phyloP scores from a whole-genome alignment of 2,797 vertebrate species.

The Peromyscus eremicus region DNA sequence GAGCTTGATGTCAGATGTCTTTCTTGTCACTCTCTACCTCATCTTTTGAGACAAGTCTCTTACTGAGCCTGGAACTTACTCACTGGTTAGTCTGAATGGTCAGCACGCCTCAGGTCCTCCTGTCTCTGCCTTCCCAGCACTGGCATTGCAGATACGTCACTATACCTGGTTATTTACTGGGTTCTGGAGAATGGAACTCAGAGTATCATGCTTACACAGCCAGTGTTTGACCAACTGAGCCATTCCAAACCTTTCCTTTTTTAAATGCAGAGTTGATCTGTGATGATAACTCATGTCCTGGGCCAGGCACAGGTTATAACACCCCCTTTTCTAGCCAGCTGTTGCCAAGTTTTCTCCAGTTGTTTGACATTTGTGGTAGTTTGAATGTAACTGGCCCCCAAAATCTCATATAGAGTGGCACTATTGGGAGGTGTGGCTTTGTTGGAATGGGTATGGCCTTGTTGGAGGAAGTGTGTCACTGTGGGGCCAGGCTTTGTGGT shows the following conservation, averaged over 20 bases:
- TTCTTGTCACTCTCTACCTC: background rate
- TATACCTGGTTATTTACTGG: background rate
- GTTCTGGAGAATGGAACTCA: background rate
- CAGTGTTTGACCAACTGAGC: background rate
- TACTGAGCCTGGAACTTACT: background rate
- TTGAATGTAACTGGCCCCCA: background rate
- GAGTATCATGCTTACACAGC: background rate
- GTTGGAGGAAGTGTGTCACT: background rate
- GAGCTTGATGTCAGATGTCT: background rate
- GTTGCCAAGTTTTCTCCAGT: background rate
- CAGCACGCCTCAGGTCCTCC: background rate
- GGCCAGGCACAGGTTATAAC: background rate
- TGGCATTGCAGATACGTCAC: background rate
- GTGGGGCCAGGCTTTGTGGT: background rate
- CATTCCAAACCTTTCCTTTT: background rate
- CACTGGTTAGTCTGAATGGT: background rate
- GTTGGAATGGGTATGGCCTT: background rate
- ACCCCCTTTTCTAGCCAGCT: background rate
- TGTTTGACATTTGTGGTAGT: background rate
- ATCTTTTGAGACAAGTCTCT: background rate
- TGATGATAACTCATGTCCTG: background rate
- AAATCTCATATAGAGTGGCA: background rate
- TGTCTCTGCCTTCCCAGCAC: background rate
- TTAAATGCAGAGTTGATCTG: background rate
- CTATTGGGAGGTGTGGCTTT: background rate